Evolutionary conservation across 2,888 invertebrate species (phyloP).

Genomic region (Nasonovia ribisnigri): DNA sequence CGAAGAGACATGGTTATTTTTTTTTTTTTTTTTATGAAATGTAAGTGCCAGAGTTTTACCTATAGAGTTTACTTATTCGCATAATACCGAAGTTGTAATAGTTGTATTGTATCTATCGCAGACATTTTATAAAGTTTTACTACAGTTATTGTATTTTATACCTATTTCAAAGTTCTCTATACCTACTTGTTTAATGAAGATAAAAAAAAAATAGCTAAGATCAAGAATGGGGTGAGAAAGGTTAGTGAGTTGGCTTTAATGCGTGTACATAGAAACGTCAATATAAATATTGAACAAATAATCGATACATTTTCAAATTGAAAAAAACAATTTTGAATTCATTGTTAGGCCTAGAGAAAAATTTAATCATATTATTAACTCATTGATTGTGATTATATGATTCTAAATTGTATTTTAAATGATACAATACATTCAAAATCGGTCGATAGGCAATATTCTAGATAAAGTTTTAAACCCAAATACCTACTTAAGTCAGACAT

Average conservation of each 20-base stretch:
- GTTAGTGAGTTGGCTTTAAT: background rate
- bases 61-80: background rate
- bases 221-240: background rate
- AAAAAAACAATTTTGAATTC: background rate
- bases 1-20: rapidly evolving
- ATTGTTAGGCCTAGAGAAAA: too few species aligned
- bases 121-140: background rate
- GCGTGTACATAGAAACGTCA: background rate
- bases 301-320: too few species aligned
- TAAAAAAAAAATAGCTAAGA: background rate
- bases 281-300: background rate
- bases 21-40: background rate
- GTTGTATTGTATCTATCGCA: background rate
- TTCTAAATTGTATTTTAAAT: too few species aligned
- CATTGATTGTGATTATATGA: background rate
- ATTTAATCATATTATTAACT: too few species aligned
- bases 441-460: background rate
- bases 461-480: background rate
- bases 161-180: background rate
- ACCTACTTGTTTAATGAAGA: background rate
- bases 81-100: background rate
- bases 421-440: background rate
- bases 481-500: background rate
- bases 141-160: background rate
- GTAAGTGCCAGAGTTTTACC: background rate